A percentile compares a stretch with the other conserved stretches of the same genome.
Evolutionary conservation across 2,113 vertebrate genomes (phyloP).

Genomic region (Cisticola juncidis): DNA sequence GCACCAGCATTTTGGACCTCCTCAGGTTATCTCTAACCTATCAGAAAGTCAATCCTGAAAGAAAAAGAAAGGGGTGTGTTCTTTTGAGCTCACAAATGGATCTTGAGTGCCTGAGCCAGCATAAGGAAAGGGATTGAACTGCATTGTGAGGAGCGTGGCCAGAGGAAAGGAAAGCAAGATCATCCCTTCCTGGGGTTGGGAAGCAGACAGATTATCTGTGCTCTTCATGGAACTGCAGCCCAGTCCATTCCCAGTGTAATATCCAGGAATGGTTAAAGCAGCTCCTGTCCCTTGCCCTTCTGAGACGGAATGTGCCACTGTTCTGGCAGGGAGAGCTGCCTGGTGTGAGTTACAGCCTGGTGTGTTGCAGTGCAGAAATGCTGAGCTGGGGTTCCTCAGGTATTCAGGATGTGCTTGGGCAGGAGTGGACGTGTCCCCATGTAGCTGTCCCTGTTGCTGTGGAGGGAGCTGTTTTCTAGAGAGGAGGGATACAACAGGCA

Average conservation of each 20-base stretch:
- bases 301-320: neutral
- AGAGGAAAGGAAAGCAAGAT: neutral
- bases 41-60: neutral
- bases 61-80: neutral
- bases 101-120: neutral
- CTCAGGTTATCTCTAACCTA: neutral
- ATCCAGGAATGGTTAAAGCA: neutral
- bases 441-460: neutral
- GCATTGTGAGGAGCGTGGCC: neutral
- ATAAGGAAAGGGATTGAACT: neutral
- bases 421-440: rapidly evolving
- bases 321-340: neutral
- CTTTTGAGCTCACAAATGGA: neutral
- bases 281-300: neutral
- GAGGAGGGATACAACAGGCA: neutral
- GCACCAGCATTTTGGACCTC: neutral
- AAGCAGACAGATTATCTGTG: neutral
- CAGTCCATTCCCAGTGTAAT: neutral
- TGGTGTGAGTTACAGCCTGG: neutral
- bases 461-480: neutral
- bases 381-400: neutral
- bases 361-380: neutral
- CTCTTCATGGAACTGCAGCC: neutral
- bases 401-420: neutral
- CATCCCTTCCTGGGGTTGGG: neutral